Conservation (phyloP, 1,140 invertebrate species). For the Aphaenogaster floridana region DNA sequence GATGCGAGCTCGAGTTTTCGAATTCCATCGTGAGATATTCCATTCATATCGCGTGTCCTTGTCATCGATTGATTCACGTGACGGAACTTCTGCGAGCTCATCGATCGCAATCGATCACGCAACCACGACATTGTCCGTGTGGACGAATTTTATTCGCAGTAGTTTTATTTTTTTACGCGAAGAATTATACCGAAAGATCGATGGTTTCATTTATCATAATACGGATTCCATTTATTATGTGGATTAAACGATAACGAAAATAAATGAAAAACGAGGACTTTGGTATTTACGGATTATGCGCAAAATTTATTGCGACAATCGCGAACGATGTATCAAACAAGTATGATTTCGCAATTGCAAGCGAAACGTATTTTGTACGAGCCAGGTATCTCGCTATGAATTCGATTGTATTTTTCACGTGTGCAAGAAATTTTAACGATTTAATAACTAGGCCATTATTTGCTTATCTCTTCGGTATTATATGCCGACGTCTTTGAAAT, state of each 20-base stretch:
- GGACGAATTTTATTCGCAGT: not conserved
- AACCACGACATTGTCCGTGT: not conserved
- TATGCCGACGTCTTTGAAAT: slow-evolving; percentile 35
- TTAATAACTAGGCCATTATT: slow-evolving; percentile 54
- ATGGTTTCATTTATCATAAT: not conserved
- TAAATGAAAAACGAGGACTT: not conserved
- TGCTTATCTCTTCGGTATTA: slow-evolving; percentile 31
- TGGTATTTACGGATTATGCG: not conserved
- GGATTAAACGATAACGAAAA: not conserved
- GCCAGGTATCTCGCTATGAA: not conserved
- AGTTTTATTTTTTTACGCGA: not conserved
- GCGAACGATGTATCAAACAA: not conserved
- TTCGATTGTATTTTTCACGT: slow-evolving; percentile 6
- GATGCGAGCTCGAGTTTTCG: slow-evolving; percentile 18
- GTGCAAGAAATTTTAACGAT: slow-evolving; percentile 13
- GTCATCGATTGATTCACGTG: not conserved
- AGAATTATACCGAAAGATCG: not conserved
- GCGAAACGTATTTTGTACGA: not conserved
- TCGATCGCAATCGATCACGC: slow-evolving; percentile 13
- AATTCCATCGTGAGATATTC: not conserved
- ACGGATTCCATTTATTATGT: not conserved
- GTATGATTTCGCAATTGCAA: not conserved
- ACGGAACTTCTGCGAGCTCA: not conserved
- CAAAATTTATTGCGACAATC: not conserved
- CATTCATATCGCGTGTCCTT: not conserved